Base-by-base conservation (phyloP, 1,140 invertebrate species). In the Colletes gigas region DNA sequence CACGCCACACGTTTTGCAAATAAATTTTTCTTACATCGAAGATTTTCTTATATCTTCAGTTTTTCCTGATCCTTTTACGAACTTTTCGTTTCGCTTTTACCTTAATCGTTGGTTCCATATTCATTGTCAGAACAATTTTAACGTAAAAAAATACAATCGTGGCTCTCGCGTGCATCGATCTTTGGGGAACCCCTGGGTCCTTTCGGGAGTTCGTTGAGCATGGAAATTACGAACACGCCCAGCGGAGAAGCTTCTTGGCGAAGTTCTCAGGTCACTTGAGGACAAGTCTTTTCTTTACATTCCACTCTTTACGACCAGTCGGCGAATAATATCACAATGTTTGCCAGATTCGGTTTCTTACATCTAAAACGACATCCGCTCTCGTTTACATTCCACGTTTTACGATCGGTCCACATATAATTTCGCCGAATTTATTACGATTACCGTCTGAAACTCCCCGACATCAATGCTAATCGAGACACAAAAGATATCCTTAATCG, bases 241-340 rank as follows among this genome's bases (percentile, higher is more conserved):
- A 12, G 10, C 55, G 57, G 5, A 44, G 54, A 8, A 12, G 59
- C 77, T 47, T 74, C 14, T 60, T 71, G 67, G 80, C 73, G 39
- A 50, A 55, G 44, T 50, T 71, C 66, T 62, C 67, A 76, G 73
- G 79, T 68, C 73, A 81, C 55, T 77, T 55, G 47, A 77, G 73
- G 66, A 77, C 72, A 69, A 69, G 66, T 76, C 62, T 59, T 82
- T 79, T 79, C 63, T 73, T 82, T 82, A 82, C 67, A 82, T 82
- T 79, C 77, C 55, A 70, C 59, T 77, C 30, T 84, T 80, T 72
- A 84, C 79, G 69, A 78, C 74, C 69, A 62, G 65, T 57, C 74
- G 73, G 12, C 67, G 69, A 82, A 82, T 81, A 81, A 76, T 71
- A 78, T 72, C 75, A 82, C 75, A 82, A 82, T 82, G 75, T 72